These are phyloP conservation scores for Platysternon megacephalum DNA, from an alignment of 2,113 vertebrate genomes.

Conservation along the genomic window DNA sequence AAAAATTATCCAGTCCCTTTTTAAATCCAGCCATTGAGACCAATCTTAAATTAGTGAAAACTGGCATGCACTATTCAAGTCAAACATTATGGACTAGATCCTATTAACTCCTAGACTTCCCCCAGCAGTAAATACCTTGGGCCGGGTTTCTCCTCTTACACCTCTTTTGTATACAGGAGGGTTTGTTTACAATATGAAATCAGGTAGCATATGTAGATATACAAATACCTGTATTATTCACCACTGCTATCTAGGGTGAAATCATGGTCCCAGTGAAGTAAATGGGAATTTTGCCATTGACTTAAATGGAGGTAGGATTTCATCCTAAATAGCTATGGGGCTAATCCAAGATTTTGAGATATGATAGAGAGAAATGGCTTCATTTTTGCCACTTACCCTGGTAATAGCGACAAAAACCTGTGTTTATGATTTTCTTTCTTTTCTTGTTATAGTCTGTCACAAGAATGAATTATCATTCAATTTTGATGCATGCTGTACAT, in stretches of 20 bases:
- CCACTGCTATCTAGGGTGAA: background rate
- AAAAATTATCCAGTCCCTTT: background rate
- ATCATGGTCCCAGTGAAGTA: background rate
- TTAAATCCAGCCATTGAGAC: background rate
- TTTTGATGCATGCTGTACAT: background rate
- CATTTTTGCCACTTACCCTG: background rate
- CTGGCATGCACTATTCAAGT: fast-evolving
- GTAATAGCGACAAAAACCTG: background rate
- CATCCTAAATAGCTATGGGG: background rate
- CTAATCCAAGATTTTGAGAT: background rate
- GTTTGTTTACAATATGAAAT: background rate
- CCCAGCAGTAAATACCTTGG: background rate
- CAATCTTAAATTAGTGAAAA: background rate
- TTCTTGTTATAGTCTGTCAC: background rate
- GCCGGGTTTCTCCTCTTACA: background rate
- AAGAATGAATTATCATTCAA: background rate
- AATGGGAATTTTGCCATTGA: background rate
- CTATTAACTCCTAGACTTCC: background rate
- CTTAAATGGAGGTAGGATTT: background rate
- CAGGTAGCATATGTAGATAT: background rate
- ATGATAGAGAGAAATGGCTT: background rate
- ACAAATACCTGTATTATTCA: background rate
- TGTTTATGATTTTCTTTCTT: background rate
- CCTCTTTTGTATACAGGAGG: background rate
- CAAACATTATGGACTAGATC: background rate